Base-by-base conservation (phyloP, 2,888 invertebrate species). In the Apomyelois bistriatella region DNA sequence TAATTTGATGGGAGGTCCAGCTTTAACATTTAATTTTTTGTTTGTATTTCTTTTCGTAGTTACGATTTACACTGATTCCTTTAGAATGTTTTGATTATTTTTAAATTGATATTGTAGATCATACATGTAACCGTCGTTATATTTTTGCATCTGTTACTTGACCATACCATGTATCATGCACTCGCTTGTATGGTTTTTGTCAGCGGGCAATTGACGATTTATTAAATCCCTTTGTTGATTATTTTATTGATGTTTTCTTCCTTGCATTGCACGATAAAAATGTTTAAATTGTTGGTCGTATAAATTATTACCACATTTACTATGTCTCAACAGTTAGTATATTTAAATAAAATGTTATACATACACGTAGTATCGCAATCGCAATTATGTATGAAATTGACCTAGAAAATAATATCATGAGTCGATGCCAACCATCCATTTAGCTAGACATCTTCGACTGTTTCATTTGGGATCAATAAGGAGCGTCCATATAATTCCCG, bases 191-290 rank as follows among this genome's bases (percentile, higher is more conserved):
- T 79, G 75, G 78, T 69, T 80, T 82, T 82, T 83, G 85, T 87
- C 85, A 84, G 85, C 83, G 73, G 82, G 85, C 78, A 82, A 85
- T 85, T 82, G 70, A 71, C 74, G 72, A 86, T 86, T 86, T 88
- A 88, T 88, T 79, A 69, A 76, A 68, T 66, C 61, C 68, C 71
- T 76, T 79, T 79, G 82, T 81, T 81, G 81, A 85, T 83, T 81
- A 82, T 85, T 83, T 85, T 83, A 84, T 82, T 79, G 79, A 76
- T 70, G 71, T 70, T 70, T 72, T 70, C 59, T 72, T 71, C 69
- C 69, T 66, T 68, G 70, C 68, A 68, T 66, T 68, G 70, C 65
- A 69, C 69, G 72, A 46, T 70, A 70, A 70, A 70, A 61, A 62
- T 74, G 76, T 72, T 43, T 43, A 43, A 43, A 68, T 71, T 65